Evolutionary conservation across 2,113 vertebrate genomes (phyloP).

Genomic region (Daubentonia madagascariensis): DNA sequence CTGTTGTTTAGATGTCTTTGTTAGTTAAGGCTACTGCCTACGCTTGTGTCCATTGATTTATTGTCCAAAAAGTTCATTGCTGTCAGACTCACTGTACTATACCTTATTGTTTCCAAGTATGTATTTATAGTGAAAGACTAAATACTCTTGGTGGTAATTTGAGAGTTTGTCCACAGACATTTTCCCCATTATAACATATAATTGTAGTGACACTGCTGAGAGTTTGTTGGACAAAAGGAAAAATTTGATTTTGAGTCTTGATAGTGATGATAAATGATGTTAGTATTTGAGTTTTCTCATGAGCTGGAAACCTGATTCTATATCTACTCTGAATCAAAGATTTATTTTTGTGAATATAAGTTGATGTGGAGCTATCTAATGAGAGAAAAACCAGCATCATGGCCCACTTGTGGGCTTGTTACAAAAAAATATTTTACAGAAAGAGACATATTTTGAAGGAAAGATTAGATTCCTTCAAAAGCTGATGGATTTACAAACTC

Average conservation of each 20-base stretch:
- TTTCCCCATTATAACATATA: slow-evolving; percentile 25
- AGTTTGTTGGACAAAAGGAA: slow-evolving; percentile 7
- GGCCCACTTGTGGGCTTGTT: slow-evolving; percentile 46
- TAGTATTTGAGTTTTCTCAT: slow-evolving; percentile 55
- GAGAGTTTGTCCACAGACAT: slow-evolving; percentile 17
- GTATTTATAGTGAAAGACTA: slow-evolving; percentile 10
- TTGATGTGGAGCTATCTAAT: slow-evolving; percentile 54
- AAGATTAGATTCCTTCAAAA: slow-evolving; percentile 63
- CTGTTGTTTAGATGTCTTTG: slow-evolving; percentile 8
- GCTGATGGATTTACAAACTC: slow-evolving; percentile 34
- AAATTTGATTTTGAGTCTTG: slow-evolving; percentile 33
- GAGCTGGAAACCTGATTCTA: slow-evolving; percentile 39
- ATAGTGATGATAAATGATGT: slow-evolving; percentile 49
- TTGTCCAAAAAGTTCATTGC: slow-evolving; percentile 41
- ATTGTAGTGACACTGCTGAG: slow-evolving; percentile 38
- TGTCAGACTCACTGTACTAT: not conserved
- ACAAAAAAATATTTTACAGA: slow-evolving; percentile 74
- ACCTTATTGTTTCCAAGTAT: slow-evolving; percentile 28
- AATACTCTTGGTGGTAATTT: slow-evolving; percentile 35
- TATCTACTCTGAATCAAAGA: slow-evolving; percentile 57
- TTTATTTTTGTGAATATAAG: slow-evolving; percentile 63
- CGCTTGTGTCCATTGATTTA: not conserved
- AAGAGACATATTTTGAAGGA: slow-evolving; percentile 51
- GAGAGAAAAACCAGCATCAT: slow-evolving; percentile 68
- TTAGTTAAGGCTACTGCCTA: not conserved